Conservation (phyloP, 2,888 invertebrate genomes). For the Lacanobia wlatinum region DNA sequence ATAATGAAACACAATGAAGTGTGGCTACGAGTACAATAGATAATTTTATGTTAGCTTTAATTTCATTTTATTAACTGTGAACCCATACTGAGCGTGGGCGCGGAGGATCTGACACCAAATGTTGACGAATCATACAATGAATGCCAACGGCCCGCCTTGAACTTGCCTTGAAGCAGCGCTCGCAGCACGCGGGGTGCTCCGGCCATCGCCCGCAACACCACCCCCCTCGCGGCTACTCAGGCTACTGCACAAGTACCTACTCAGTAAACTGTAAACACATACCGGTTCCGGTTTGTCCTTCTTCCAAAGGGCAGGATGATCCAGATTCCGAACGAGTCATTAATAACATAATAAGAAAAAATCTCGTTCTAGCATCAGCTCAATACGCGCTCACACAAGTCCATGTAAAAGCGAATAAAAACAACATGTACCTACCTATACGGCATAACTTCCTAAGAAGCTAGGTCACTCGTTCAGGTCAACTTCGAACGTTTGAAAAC, state of each 20-base stretch:
- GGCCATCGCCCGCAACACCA: slow-evolving; percentile 68
- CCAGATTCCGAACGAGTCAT: slow-evolving; percentile 68
- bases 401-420: slow-evolving; percentile 14
- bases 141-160: slow-evolving; percentile 90
- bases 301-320: slow-evolving; percentile 81
- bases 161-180: slow-evolving; percentile 78
- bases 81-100: slow-evolving; percentile 65
- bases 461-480: slow-evolving; percentile 73
- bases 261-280: slow-evolving; percentile 78
- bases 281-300: slow-evolving; percentile 81
- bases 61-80: slow-evolving; percentile 64
- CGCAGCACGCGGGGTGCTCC: slow-evolving; percentile 76
- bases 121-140: slow-evolving; percentile 87
- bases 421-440: slow-evolving; percentile 5
- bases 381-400: slow-evolving; percentile 16
- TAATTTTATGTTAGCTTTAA: slow-evolving; percentile 55
- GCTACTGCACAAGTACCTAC: slow-evolving; percentile 65
- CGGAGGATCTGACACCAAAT: slow-evolving; percentile 68
- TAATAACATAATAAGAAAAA: slow-evolving; percentile 52
- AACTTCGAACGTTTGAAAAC: slow-evolving; percentile 74
- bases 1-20: slow-evolving; percentile 34
- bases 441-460: slow-evolving; percentile 64
- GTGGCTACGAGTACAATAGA: slow-evolving; percentile 53
- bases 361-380: slow-evolving; percentile 22
- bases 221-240: slow-evolving; percentile 70